Conservation (phyloP, 2,888 invertebrate genomes). For the Leptinotarsa peninsularis region DNA sequence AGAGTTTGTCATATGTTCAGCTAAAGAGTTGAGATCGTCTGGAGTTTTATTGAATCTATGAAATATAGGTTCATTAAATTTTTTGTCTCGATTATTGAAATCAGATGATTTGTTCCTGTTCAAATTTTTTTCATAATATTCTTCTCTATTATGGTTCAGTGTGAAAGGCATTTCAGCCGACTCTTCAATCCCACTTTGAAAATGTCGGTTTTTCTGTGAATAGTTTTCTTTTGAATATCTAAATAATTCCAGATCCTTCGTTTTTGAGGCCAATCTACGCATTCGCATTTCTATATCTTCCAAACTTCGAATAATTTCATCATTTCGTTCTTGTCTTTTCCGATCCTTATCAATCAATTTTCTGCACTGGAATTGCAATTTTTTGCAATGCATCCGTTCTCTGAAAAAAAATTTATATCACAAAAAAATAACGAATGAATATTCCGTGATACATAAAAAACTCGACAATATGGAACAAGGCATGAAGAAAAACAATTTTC, state of each 20-base stretch:
- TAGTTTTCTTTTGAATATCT: neutral
- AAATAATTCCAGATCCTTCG: neutral
- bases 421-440: no score
- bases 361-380: slow-evolving; percentile 8
- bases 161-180: neutral
- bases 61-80: neutral
- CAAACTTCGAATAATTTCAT: slow-evolving; percentile 5
- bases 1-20: slow-evolving; percentile 14
- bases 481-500: no score
- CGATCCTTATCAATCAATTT: slow-evolving; percentile 7
- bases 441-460: no score
- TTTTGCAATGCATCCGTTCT: slow-evolving; percentile 5
- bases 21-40: slow-evolving; percentile 3
- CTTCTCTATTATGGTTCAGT: neutral
- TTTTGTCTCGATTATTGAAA: neutral
- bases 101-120: neutral
- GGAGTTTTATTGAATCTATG: slow-evolving; percentile 2
- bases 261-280: neutral
- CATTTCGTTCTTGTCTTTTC: slow-evolving; percentile 1
- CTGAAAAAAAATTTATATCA: neutral
- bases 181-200: neutral
- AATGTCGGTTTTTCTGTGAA: slow-evolving; percentile 2
- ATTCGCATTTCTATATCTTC: slow-evolving; percentile 9
- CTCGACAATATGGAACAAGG: no score
- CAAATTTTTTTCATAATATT: neutral